phyloP scores from a whole-genome alignment of 92 coral and sea anemone species.

The Palythoa caribaeorum region DNA sequence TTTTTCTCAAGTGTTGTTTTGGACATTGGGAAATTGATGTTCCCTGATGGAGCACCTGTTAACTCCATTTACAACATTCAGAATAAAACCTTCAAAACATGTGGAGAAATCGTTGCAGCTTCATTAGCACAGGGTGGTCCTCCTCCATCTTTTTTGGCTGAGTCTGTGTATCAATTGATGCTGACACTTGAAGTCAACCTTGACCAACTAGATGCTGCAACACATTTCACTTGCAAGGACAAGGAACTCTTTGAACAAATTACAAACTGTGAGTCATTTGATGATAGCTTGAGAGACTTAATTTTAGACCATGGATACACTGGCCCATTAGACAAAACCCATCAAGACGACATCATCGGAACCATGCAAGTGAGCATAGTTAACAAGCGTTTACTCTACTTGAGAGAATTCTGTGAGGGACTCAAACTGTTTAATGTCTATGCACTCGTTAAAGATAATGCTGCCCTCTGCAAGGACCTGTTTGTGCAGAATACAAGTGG shows the following conservation, averaged over 20 bases:
- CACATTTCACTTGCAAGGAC: constrained; percentile 64
- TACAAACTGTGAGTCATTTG: constrained; percentile 50
- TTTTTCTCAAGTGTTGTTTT: constrained; percentile 59
- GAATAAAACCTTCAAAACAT: constrained; percentile 54
- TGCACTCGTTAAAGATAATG: constrained; percentile 60
- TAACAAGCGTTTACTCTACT: constrained; percentile 68
- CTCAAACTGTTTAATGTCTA: constrained; percentile 66
- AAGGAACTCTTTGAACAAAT: constrained; percentile 56
- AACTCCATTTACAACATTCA: constrained; percentile 67
- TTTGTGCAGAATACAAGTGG: constrained; percentile 59
- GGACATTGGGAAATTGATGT: constrained; percentile 49
- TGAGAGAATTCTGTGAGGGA: constrained; percentile 68
- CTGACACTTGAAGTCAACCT: constrained; percentile 61
- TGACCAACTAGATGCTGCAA: constrained; percentile 61
- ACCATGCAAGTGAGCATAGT: constrained; percentile 76
- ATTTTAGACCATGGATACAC: constrained; percentile 72
- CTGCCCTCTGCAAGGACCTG: constrained; percentile 67
- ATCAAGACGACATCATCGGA: constrained; percentile 72
- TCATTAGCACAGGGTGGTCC: constrained; percentile 66
- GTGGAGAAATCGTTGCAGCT: not conserved
- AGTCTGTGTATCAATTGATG: constrained; percentile 69
- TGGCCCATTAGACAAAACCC: constrained; percentile 64
- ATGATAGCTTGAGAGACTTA: constrained; percentile 57
- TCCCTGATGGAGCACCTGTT: constrained; percentile 24
- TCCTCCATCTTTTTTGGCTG: constrained; percentile 64